Evolutionary conservation across 2,888 invertebrate genomes (phyloP), one percentile per base, ranked within the genome.

Genomic region (Diarsia brunnea): DNA sequence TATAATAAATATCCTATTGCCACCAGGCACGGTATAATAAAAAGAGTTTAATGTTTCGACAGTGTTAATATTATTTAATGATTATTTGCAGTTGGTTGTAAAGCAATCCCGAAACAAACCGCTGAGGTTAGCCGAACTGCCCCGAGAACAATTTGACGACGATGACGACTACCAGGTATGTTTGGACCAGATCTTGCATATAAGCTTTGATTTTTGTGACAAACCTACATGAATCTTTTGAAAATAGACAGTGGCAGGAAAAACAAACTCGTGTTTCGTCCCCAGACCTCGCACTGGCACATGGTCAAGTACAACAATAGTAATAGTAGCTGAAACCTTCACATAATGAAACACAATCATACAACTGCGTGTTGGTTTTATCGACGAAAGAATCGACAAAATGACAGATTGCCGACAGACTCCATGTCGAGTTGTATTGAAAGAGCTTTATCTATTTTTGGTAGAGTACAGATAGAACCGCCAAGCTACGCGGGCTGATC

Each of bases 131-230:
- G 11, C 82, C 1, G 92, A 92, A 16, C 12, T 86, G 0, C 8
- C 87, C 0, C 87, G 86, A 24, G 73, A 51, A 0, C 24, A 47
- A 0, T 21, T 79, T 0, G 92, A 94, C 16, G 94, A 94, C 27
- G 94, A 94, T 12, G 92, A 93, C 21, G 94, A 95, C 69, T 91
- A 88, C 63, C 92, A 93, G 92, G 95, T 94, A 85, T 63, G 70
- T 73, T 14, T 53, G 21, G 27, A 60, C 16, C 11, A 16, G 55
- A 14, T 58, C 55, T 58, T 27, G 55, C 27, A 24, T 16, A 58
- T 27, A 14, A 58, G 16, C 16, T n/a, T n/a, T 53, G 12, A 11
- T 2, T 53, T 58, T 53, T 53, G 24, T 24, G 24, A 51, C 21
- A 51, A 51, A 51, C 51, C n/a, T n/a, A n/a, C n/a, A n/a, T n/a